phyloP scores from a whole-genome alignment of 2,888 invertebrate species.

The Penaeus monodon region DNA sequence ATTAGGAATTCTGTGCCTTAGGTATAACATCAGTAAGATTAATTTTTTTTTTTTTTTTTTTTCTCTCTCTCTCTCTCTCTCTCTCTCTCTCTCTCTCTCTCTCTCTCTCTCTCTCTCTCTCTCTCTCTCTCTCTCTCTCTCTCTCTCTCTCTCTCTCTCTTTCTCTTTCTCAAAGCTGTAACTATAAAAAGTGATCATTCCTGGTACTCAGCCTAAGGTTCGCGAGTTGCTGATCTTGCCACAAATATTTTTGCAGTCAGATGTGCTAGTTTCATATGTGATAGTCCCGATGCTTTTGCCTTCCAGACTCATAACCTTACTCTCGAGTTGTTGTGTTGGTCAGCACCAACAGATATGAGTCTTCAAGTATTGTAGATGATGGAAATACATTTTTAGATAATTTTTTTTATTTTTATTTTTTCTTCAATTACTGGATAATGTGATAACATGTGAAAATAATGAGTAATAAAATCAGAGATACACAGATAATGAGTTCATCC shows the following conservation, averaged over 20 bases:
- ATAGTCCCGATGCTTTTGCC: conserved; percentile 60
- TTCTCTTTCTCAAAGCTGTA: neutral
- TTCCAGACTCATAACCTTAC: conserved; percentile 45
- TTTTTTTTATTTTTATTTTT: neutral
- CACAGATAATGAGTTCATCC: neutral
- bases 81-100: too few relatives aligned
- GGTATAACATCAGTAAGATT: conserved; percentile 2
- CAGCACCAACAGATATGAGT: neutral
- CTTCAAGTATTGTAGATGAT: neutral
- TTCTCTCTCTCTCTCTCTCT: too few relatives aligned
- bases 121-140: too few relatives aligned
- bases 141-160: neutral
- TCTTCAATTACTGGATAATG: neutral
- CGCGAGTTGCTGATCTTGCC: conserved; percentile 48
- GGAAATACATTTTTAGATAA: neutral
- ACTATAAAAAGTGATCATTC: conserved; percentile 21
- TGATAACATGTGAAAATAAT: neutral
- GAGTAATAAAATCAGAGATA: neutral
- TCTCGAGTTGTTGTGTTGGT: conserved; percentile 28
- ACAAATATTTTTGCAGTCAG: conserved; percentile 62
- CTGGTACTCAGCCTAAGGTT: conserved; percentile 43
- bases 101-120: neutral
- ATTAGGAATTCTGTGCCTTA: conserved; percentile 35
- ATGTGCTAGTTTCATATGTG: conserved; percentile 63
- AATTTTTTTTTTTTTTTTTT: too few relatives aligned